These are phyloP conservation scores for Halichoeres trimaculatus DNA, from an alignment of 2,113 vertebrate genomes.

Conservation along the genomic window DNA sequence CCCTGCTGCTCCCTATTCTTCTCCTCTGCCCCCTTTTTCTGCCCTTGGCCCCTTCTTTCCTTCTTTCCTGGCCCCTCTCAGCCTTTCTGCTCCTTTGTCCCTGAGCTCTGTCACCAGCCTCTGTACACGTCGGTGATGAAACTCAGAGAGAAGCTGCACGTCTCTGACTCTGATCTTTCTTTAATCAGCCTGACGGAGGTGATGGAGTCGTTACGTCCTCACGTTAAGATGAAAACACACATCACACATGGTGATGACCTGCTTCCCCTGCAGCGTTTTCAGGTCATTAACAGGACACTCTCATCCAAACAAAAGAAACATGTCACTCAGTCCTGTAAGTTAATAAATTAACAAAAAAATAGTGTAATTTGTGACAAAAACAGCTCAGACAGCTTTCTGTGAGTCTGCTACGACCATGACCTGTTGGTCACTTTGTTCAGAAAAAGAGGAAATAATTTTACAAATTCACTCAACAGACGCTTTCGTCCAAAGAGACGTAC, in stretches of 20 bases:
- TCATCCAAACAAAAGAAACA: not conserved
- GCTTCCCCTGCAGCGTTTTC: not conserved
- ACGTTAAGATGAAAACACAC: not conserved
- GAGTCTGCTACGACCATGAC: too few relatives aligned
- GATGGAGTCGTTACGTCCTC: not conserved
- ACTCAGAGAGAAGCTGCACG: not conserved
- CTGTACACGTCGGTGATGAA: not conserved
- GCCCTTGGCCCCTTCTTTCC: slow-evolving; percentile 16
- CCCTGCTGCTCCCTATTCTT: slow-evolving; percentile 44
- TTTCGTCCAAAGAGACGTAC: too few relatives aligned
- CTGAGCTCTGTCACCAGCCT: not conserved
- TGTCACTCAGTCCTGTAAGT: not conserved
- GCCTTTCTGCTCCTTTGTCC: slow-evolving; percentile 6
- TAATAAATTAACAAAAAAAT: too few relatives aligned
- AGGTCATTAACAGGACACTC: not conserved
- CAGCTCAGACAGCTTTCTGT: too few relatives aligned
- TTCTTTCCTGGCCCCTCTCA: not conserved
- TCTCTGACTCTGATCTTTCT: not conserved
- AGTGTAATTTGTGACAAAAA: too few relatives aligned
- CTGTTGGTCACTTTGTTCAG: too few relatives aligned
- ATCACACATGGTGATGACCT: not conserved
- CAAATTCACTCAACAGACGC: too few relatives aligned
- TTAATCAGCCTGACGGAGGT: not conserved
- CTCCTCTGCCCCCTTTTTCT: slow-evolving; percentile 4
- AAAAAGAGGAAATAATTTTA: too few relatives aligned